Evolutionary conservation across 2,888 invertebrate species (phyloP).

Genomic region (Belgica antarctica): DNA sequence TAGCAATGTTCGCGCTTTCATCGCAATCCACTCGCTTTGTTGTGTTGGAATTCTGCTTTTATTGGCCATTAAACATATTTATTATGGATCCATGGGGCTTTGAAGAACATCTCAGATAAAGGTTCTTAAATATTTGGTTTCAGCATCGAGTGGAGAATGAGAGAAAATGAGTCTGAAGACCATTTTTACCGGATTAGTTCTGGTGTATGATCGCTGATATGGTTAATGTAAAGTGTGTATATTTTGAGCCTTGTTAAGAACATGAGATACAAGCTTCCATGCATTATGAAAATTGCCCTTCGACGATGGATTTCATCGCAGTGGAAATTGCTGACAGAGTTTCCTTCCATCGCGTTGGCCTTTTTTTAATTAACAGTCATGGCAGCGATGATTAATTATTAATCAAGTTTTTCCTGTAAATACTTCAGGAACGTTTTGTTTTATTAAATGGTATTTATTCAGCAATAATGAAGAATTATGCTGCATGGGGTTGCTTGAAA

Average conservation of each 20-base stretch:
- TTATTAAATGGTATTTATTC: constrained; percentile 43
- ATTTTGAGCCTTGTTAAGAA: constrained; percentile 36
- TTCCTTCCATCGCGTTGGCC: too few species aligned
- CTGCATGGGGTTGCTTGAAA: neutral
- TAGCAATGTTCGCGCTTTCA: constrained; percentile 9
- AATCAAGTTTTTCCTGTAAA: constrained; percentile 9
- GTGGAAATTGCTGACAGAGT: neutral
- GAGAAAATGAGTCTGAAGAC: constrained; percentile 11
- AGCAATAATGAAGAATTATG: constrained; percentile 33
- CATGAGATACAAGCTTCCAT: constrained; percentile 32
- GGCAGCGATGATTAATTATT: neutral
- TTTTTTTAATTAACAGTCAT: constrained; percentile 2
- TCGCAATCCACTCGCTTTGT: neutral
- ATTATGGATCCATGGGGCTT: constrained; percentile 40
- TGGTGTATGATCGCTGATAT: constrained; percentile 41
- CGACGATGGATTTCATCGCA: neutral
- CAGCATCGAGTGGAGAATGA: constrained; percentile 1
- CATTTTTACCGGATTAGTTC: constrained; percentile 43
- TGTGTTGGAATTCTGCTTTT: constrained; percentile 32
- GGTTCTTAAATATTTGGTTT: constrained; percentile 43
- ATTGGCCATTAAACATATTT: constrained; percentile 43
- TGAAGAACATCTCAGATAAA: too few species aligned
- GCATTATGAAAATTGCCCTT: constrained; percentile 25
- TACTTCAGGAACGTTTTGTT: constrained; percentile 28
- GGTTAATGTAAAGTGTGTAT: constrained; percentile 23